Evolutionary conservation across 2,888 invertebrate genomes (phyloP).

Genomic region (Allacma fusca): DNA sequence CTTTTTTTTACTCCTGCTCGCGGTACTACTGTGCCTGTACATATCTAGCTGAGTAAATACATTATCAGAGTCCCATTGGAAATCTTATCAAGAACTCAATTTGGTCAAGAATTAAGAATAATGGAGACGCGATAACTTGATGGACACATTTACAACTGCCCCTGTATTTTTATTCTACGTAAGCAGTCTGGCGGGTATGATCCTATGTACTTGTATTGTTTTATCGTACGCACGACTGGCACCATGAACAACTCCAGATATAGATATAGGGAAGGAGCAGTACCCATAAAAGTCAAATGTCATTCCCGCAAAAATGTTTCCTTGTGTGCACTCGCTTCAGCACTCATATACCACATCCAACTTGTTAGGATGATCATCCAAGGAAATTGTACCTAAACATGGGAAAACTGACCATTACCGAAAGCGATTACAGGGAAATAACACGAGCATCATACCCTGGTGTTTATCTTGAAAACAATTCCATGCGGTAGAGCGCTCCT

Average conservation of each 20-base stretch:
- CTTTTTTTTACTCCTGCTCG: background rate
- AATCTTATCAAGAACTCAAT: constrained; percentile 25
- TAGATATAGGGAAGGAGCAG: background rate
- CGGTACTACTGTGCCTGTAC: background rate
- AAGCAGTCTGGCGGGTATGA: background rate
- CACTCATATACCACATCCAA: background rate
- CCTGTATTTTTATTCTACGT: background rate
- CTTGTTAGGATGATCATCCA: constrained; percentile 3
- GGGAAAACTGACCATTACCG: constrained; percentile 22
- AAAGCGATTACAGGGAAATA: background rate
- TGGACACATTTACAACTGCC: background rate
- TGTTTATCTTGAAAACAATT: constrained; percentile 13
- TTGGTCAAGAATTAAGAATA: constrained; percentile 27
- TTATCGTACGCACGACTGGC: no score
- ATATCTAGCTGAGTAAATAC: background rate
- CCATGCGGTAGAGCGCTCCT: background rate
- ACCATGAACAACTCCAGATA: background rate
- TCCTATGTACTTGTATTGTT: no score
- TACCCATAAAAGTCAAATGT: background rate
- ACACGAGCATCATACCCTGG: constrained; percentile 17
- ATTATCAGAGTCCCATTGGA: constrained; percentile 10
- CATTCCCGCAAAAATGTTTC: background rate
- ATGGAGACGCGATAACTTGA: constrained; percentile 5
- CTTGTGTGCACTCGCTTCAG: background rate
- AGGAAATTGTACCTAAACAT: constrained; percentile 5